Base-by-base conservation (phyloP, 2,888 invertebrate genomes). In the Notodonta ziczac region DNA sequence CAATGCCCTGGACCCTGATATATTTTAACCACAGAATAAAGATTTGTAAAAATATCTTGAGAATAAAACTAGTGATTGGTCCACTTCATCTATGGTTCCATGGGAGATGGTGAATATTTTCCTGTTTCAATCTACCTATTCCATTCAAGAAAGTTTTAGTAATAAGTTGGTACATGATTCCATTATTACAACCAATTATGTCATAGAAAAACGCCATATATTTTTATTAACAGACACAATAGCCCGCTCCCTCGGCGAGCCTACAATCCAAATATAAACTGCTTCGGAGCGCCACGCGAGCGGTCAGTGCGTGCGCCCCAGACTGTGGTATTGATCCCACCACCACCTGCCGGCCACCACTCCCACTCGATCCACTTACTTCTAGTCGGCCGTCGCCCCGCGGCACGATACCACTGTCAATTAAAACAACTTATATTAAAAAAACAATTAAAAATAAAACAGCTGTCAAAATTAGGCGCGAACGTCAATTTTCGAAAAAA, bases 261-360 rank as follows among this genome's bases (percentile, higher is more conserved):
- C 75, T 80, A 79, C 72, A 72, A 66, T 83, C 83, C 84, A 86
- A 86, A 88, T 88, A 88, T 88, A 90, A 86, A 81, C 70, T 76
- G 76, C 70, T 72, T 69, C 70, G 56, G 72, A 73, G 76, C 72
- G 78, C 76, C 82, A 83, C 82, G 82, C 84, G 80, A 80, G 69
- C 87, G 92, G 91, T 86, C 91, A 92, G 88, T 93, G 93, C 93
- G 93, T 93, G 90, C 91, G 91, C 87, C 88, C 87, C 84, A 89
- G 85, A 86, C 88, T 79, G 80, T 88, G 88, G 90, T 86, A 88
- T 88, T 85, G 92, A 92, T 87, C 91, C 90, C 91, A 90, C 90
- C 88, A 90, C 90, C 88, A 90, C 90, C 89, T 86, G 83, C 83
- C 79, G 81, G 70, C 85, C 89, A 91, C 91, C 92, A 90, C 91